phyloP scores from a whole-genome alignment of 1,140 invertebrate genomes.

The Diabrotica undecimpunctata region DNA sequence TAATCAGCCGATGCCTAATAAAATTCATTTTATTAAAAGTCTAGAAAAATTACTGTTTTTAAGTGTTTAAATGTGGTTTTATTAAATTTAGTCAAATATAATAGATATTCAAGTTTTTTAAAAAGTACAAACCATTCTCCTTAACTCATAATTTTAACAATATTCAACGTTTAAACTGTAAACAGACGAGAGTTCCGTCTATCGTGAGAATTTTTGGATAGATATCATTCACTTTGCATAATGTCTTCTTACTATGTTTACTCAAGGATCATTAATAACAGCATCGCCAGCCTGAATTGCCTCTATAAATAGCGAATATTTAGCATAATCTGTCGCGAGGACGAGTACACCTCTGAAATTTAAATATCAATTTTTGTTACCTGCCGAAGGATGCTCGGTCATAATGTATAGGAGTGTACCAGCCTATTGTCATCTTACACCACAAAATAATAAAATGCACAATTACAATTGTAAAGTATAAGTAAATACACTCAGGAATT shows the following conservation, averaged over 20 bases:
- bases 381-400: not conserved
- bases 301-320: conserved; percentile 1
- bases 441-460: not conserved
- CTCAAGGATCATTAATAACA: conserved; percentile 2
- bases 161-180: no score
- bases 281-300: not conserved
- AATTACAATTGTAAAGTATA: conserved; percentile 1
- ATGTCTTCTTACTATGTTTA: not conserved
- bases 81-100: no score
- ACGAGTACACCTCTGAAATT: not conserved
- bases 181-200: no score
- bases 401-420: not conserved
- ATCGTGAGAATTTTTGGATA: no score
- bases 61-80: no score
- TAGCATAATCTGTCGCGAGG: not conserved
- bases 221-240: not conserved
- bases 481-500: not conserved
- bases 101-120: no score
- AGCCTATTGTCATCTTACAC: not conserved
- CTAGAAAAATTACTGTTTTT: no score
- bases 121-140: no score
- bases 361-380: not conserved
- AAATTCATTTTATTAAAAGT: no score
- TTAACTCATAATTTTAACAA: no score
- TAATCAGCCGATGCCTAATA: no score